These are phyloP conservation scores for Silurus glanis DNA, from an alignment of 2,113 vertebrate species.

Conservation along the genomic window DNA sequence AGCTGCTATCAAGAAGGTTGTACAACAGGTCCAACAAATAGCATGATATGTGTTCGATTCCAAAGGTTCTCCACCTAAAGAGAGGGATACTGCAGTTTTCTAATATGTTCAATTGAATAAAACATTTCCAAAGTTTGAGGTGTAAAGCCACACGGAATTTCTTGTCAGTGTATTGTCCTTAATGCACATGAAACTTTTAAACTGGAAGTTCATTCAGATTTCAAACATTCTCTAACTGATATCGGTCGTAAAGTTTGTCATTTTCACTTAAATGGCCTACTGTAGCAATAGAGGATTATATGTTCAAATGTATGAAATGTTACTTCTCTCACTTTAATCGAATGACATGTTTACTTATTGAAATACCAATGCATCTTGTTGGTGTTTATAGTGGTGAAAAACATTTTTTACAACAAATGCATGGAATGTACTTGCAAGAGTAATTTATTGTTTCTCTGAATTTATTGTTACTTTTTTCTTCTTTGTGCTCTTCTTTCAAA, in stretches of 20 bases:
- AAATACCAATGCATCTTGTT: constrained; percentile 58
- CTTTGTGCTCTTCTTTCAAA: constrained; percentile 34
- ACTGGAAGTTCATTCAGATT: constrained; percentile 19
- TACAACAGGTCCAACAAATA: not conserved
- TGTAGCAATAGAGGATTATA: constrained; percentile 63
- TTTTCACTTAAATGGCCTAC: constrained; percentile 45
- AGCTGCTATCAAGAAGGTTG: not conserved
- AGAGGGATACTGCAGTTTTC: not conserved
- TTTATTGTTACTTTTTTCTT: constrained; percentile 44
- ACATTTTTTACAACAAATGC: constrained; percentile 45
- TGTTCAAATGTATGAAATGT: constrained; percentile 27
- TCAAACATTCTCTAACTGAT: constrained; percentile 1
- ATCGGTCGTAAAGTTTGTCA: constrained; percentile 18
- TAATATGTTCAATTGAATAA: not conserved
- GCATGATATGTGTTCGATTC: not conserved
- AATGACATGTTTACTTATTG: constrained; percentile 40
- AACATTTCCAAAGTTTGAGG: constrained; percentile 21
- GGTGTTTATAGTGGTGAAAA: constrained; percentile 40
- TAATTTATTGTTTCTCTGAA: constrained; percentile 59
- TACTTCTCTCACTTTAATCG: constrained; percentile 7
- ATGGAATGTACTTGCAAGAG: constrained; percentile 54
- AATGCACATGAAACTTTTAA: constrained; percentile 7
- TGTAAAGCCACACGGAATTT: not conserved
- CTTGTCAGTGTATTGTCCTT: not conserved
- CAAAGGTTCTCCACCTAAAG: not conserved